These are phyloP conservation scores for Leptinotarsa defecta DNA, from an alignment of 1,140 invertebrate genomes.

Conservation along the genomic window DNA sequence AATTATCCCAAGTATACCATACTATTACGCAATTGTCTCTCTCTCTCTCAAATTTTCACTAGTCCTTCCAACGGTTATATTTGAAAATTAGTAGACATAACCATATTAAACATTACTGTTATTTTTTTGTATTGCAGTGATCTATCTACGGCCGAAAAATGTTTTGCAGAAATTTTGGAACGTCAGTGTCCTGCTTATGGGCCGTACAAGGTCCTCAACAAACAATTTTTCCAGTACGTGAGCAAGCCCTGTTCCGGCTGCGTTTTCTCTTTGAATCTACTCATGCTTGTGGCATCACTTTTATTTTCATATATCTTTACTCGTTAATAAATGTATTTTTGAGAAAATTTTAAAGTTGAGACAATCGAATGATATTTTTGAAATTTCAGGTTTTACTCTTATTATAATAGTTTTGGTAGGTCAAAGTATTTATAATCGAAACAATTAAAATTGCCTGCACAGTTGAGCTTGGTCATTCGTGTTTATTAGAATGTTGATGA, in stretches of 20 bases:
- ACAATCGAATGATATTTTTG: too few species aligned
- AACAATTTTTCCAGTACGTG: slow-evolving; percentile 22
- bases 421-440: too few species aligned
- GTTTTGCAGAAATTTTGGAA: slow-evolving; percentile 10
- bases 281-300: neutral
- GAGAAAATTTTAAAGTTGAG: neutral
- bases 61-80: neutral
- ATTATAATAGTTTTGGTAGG: too few species aligned
- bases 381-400: too few species aligned
- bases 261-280: neutral
- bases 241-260: slow-evolving; percentile 22
- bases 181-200: neutral
- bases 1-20: too few species aligned
- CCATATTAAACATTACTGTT: too few species aligned
- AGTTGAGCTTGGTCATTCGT: too few species aligned
- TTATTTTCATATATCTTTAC: neutral
- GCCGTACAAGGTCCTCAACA: slow-evolving; percentile 13
- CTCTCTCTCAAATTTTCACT: too few species aligned
- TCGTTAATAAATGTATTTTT: neutral
- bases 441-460: too few species aligned
- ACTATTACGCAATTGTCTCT: too few species aligned
- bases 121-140: slow-evolving; percentile 16
- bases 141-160: slow-evolving; percentile 13
- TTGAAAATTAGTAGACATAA: neutral
- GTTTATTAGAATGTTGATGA: too few species aligned